Conservation (phyloP, 2,113 vertebrate species). For the Dasyprocta punctata region DNA sequence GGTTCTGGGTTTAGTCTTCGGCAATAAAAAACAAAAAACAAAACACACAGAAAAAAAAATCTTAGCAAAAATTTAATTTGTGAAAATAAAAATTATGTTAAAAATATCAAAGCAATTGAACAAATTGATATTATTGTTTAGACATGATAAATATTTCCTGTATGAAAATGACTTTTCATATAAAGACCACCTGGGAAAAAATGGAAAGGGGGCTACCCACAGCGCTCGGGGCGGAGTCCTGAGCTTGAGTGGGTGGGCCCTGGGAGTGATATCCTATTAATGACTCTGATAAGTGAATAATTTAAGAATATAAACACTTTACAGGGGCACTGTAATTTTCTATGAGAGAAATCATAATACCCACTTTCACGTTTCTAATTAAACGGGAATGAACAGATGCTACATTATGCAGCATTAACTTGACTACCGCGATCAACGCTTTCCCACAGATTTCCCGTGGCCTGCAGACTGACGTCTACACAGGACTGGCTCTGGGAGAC, state of each 20-base stretch:
- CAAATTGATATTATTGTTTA: not conserved
- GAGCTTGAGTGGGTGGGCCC: not conserved
- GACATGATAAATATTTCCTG: not conserved
- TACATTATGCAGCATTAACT: constrained; percentile 10
- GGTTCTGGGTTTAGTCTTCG: not conserved
- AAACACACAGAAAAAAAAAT: not conserved
- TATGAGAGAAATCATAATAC: no score
- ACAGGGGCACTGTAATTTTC: no score
- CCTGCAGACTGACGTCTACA: not conserved
- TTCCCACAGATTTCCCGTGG: not conserved
- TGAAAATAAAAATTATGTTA: constrained; percentile 42
- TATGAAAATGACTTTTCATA: not conserved
- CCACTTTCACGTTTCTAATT: no score
- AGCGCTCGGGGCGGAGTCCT: not conserved
- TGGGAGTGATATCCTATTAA: not conserved
- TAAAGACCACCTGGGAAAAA: not conserved
- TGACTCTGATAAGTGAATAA: constrained; percentile 9
- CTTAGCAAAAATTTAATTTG: constrained; percentile 36
- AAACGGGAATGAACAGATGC: not conserved
- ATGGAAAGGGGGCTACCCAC: not conserved
- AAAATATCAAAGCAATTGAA: constrained; percentile 34
- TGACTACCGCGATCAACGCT: not conserved
- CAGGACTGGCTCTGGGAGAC: not conserved
- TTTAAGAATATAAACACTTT: not conserved
- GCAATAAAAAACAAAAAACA: not conserved